Evolutionary conservation across 1,140 invertebrate genomes (phyloP), one percentile per base, ranked within the genome.

Genomic region (Eubasilissa regina): DNA sequence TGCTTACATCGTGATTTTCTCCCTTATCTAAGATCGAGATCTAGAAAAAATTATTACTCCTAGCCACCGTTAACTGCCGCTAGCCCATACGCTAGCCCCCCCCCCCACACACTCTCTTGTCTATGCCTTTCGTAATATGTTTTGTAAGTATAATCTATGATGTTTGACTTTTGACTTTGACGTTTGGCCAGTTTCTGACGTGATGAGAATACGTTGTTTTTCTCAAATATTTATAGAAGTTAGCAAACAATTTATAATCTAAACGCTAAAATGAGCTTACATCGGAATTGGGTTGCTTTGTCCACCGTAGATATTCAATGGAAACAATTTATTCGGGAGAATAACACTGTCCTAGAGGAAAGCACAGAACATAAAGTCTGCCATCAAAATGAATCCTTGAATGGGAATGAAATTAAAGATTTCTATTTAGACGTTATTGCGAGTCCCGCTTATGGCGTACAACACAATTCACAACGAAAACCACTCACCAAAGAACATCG

Each of bases 201-300:
- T 51, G 11, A 3, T 15, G 48, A 3, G 8, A 8, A 12, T 12
- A 15, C n/a, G 11, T 51, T 51, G n/a, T 51, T 51, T 51, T 15
- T 51, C n/a, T 51, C 11, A 1, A 51, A 51, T 51, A 8, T 8
- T 51, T 51, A 51, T 13, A 15, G 3, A 13, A 3, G n/a, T 3
- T 8, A 12, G 9, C n/a, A 12, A 12, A 51, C 1, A 12, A 51
- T 1, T 51, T 15, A 51, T 51, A 25, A 0, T 6, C 10, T 9
- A 62, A 6, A 25, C 8, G 1, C 43, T 13, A 77, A 66, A 17
- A 81, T 78, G 80, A 60, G 51, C 47, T 35, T 81, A 15, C 81
- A 82, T 80, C 75, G 78, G 8, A 82, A 82, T 51, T 82, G 81
- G 81, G 73, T 76, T 25, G 81, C 74, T 43, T 60, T 82, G 11